phyloP scores from a whole-genome alignment of 64 coral and sea anemone species.

The Actinia equina region DNA sequence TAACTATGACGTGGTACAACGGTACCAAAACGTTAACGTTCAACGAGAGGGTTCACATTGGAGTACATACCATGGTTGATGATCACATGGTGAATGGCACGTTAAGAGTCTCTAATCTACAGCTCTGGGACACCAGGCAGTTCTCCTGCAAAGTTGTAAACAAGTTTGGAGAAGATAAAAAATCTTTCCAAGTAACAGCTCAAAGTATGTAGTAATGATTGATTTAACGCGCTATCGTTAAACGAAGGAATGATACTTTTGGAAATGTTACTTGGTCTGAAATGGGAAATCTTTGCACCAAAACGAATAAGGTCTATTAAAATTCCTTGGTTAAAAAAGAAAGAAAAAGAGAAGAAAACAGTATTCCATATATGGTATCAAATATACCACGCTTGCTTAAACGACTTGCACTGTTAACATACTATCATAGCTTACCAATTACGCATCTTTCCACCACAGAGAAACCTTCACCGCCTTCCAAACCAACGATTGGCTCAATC shows the following conservation, averaged over 20 bases:
- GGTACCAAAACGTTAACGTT: slow-evolving; percentile 26
- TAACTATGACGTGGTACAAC: slow-evolving; percentile 69
- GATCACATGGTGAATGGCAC: slow-evolving; percentile 61
- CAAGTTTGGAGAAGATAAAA: slow-evolving; percentile 48
- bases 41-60: slow-evolving; percentile 29
- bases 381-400: too few relatives aligned
- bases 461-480: slow-evolving; percentile 51
- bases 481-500: slow-evolving; percentile 23
- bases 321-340: too few relatives aligned
- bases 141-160: slow-evolving; percentile 75
- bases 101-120: slow-evolving; percentile 38
- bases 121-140: slow-evolving; percentile 58
- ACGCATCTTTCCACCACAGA: slow-evolving; percentile 19
- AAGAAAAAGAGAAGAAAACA: too few relatives aligned
- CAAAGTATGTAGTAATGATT: slow-evolving; percentile 48
- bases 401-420: background rate
- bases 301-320: too few relatives aligned
- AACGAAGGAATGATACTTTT: too few relatives aligned
- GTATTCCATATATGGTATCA: too few relatives aligned
- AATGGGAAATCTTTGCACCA: too few relatives aligned
- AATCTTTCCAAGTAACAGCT: slow-evolving; percentile 57
- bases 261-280: too few relatives aligned
- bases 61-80: background rate
- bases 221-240: too few relatives aligned
- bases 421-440: background rate